A percentile compares a stretch with the other conserved stretches of the same genome.
Evolutionary conservation across 2,888 invertebrate species (phyloP).

Genomic region (Drepanosiphum platanoidis): DNA sequence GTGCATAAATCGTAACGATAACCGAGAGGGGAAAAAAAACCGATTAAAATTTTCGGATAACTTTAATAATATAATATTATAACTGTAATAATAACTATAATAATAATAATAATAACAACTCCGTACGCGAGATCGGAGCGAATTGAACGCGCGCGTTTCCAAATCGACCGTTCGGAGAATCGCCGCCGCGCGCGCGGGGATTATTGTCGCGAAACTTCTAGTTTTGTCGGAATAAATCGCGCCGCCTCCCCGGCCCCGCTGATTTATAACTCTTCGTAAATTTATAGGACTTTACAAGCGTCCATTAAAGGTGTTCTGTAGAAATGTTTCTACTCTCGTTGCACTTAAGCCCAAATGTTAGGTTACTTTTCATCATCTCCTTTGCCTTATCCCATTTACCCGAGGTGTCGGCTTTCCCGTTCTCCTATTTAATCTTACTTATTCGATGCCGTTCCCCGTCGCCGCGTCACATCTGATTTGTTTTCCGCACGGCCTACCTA

Average conservation of each 20-base stretch:
- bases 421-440: constrained; percentile 26
- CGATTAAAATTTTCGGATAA: constrained; percentile 26
- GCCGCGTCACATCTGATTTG: background rate
- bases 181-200: background rate
- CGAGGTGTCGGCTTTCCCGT: constrained; percentile 3
- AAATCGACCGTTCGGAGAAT: constrained; percentile 31
- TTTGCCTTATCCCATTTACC: constrained; percentile 17
- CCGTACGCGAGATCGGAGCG: background rate
- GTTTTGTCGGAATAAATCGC: constrained; percentile 8
- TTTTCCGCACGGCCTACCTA: background rate
- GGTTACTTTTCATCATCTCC: constrained; percentile 29
- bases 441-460: background rate
- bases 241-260: background rate
- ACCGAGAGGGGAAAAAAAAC: constrained; percentile 18
- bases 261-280: constrained; percentile 34
- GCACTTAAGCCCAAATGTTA: constrained; percentile 36
- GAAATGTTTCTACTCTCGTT: constrained; percentile 18
- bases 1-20: constrained; percentile 33
- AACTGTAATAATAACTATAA: too few species aligned
- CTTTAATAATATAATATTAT: too few species aligned
- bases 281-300: constrained; percentile 49
- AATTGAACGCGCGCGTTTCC: constrained; percentile 25
- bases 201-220: constrained; percentile 30
- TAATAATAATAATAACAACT: too few species aligned
- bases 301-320: constrained; percentile 35